These are phyloP conservation scores for Drosophila trapezifrons DNA, from an alignment of 1,140 invertebrate genomes.

Conservation along the genomic window DNA sequence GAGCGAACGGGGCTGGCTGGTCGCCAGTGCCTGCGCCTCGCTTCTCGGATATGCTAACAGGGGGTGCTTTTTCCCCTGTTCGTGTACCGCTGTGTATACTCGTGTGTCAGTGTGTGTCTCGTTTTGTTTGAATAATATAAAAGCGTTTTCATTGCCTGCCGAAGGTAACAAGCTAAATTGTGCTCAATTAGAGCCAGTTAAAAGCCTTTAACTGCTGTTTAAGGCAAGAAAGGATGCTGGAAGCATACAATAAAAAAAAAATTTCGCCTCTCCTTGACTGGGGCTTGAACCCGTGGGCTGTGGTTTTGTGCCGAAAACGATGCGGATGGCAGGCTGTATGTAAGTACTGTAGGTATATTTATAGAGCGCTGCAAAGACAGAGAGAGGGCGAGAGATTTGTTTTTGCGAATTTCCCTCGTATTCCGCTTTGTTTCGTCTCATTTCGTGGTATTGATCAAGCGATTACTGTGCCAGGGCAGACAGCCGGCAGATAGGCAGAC, in stretches of 20 bases:
- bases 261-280: slow-evolving; percentile 3
- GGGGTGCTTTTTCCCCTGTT: slow-evolving; percentile 23
- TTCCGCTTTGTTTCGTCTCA: slow-evolving; percentile 28
- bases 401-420: slow-evolving; percentile 14
- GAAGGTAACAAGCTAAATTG: not conserved
- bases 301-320: not conserved
- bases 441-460: slow-evolving; percentile 47
- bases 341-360: slow-evolving; percentile 19
- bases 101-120: slow-evolving; percentile 10
- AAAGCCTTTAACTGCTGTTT: not conserved
- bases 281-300: slow-evolving; percentile 17
- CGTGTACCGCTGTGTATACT: not conserved
- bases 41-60: slow-evolving; percentile 15
- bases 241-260: not conserved
- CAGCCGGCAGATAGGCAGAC: slow-evolving; percentile 54
- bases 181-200: slow-evolving; percentile 4
- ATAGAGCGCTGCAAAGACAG: slow-evolving; percentile 19
- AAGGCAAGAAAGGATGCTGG: slow-evolving; percentile 5
- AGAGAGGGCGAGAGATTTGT: not conserved
- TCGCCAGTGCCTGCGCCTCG: slow-evolving; percentile 4
- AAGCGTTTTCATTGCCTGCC: not conserved
- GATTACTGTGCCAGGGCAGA: slow-evolving; percentile 19
- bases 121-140: slow-evolving; percentile 8
- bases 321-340: not conserved
- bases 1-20: slow-evolving; percentile 12